Base-by-base conservation (phyloP, 1,140 invertebrate genomes). In the Ectropis grisescens region DNA sequence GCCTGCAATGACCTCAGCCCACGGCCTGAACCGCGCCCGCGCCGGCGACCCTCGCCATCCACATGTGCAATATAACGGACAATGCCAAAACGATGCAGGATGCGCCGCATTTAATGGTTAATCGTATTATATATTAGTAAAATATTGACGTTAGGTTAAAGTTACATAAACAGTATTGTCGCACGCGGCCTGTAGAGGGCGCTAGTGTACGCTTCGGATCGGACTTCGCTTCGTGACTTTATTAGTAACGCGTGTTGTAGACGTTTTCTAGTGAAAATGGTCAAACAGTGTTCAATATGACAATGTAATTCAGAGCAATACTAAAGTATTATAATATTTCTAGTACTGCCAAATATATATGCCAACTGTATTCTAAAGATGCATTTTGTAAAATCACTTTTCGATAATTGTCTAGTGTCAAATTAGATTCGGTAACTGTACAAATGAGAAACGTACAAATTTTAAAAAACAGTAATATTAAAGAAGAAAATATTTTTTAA, bases 251-350 rank as follows among this genome's bases (percentile, higher is more conserved):
- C n/a, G n/a, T n/a, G n/a, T n/a, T n/a, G n/a, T n/a, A n/a, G n/a
- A n/a, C n/a, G n/a, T n/a, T n/a, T n/a, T n/a, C n/a, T n/a, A n/a
- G n/a, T n/a, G n/a, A n/a, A n/a, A n/a, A n/a, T n/a, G n/a, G 55
- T 57, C 52, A 46, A 58, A 52, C 70, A 58, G 76, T 81, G 76
- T 76, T 81, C 74, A 79, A 64, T n/a, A 65, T 62, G 71, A 81
- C 76, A 75, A 81, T 81, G 76, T 81, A 79, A 75, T 64, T 62
- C 72, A 75, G n/a, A 79, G 74, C 74, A 76, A 81, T 79, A 79
- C 70, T 78, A 79, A 76, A 72, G 61, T 81, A 75, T 81, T 76
- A n/a, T n/a, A 67, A 74, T 81, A 60, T 81, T 56, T 78, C 70
- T 79, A 76, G 74, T 76, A 72, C 74, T 81, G 76, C 76, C 76